phyloP scores from a whole-genome alignment of 1,140 invertebrate species.

The Drosophila orosa region DNA sequence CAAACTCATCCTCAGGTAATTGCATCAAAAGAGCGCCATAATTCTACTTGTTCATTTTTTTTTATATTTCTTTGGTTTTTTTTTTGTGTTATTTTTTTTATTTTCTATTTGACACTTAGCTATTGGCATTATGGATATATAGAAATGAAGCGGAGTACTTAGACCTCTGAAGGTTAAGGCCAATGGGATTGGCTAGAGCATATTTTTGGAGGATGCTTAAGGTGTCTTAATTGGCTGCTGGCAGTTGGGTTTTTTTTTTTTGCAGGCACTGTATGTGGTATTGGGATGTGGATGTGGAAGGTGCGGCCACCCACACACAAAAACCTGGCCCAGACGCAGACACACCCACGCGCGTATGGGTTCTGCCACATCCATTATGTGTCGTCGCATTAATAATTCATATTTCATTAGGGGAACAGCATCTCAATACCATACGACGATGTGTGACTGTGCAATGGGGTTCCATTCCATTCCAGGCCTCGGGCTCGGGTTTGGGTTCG shows the following conservation, averaged over 20 bases:
- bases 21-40: conserved; percentile 45
- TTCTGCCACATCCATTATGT: conserved; percentile 51
- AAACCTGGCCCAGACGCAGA: conserved; percentile 30
- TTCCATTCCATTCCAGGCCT: no score
- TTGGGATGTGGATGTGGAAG: background rate
- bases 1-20: conserved; percentile 42
- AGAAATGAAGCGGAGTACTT: conserved; percentile 1
- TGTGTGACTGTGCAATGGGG: conserved; percentile 2
- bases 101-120: conserved; percentile 27
- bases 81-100: background rate
- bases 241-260: background rate
- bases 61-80: conserved; percentile 6
- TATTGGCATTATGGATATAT: conserved; percentile 37
- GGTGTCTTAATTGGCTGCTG: conserved; percentile 34
- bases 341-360: conserved; percentile 21
- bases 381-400: conserved; percentile 64
- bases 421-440: conserved; percentile 32
- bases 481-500: background rate
- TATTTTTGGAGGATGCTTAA: background rate
- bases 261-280: conserved; percentile 4
- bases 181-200: conserved; percentile 34
- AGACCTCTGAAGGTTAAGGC: conserved; percentile 37
- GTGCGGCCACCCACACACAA: conserved; percentile 23
- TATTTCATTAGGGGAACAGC: conserved; percentile 65
- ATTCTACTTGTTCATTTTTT: conserved; percentile 40